Conservation (phyloP, 2,113 vertebrate genomes). For the Ceyx melanurus region DNA sequence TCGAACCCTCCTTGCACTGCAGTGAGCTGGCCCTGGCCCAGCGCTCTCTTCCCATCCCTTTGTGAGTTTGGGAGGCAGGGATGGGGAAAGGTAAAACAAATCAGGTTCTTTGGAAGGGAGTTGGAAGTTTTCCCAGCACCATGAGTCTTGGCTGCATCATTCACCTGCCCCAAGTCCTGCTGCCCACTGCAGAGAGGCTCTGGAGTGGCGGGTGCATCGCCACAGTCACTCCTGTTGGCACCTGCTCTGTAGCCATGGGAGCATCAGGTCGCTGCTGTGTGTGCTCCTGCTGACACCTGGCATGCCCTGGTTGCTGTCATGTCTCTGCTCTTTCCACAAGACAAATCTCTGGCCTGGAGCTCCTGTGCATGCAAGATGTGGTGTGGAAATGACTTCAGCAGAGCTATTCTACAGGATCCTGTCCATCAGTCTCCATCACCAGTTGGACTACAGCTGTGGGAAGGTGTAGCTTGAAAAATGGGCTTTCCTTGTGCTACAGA, state of each 20-base stretch:
- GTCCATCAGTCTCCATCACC: accelerated
- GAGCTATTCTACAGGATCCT: not conserved
- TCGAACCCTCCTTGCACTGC: accelerated
- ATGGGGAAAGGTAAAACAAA: not conserved
- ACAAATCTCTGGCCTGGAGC: not conserved
- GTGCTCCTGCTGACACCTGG: not conserved
- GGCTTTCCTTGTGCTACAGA: not conserved
- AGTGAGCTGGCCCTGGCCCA: not conserved
- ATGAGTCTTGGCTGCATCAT: not conserved
- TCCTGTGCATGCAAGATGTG: accelerated
- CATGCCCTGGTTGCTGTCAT: not conserved
- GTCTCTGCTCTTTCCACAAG: accelerated
- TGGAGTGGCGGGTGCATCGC: accelerated
- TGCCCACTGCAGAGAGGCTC: not conserved
- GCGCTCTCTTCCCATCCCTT: not conserved
- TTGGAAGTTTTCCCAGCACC: not conserved
- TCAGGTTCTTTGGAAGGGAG: not conserved
- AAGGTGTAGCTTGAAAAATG: not conserved
- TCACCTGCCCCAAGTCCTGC: not conserved
- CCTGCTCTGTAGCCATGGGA: not conserved
- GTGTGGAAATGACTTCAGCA: not conserved
- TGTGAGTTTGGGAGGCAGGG: not conserved
- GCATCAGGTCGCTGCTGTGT: not conserved
- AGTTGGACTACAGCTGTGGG: not conserved
- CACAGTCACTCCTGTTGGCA: not conserved